Evolutionary conservation across 1,140 invertebrate species (phyloP).

Genomic region (Drosophila ohnishii): DNA sequence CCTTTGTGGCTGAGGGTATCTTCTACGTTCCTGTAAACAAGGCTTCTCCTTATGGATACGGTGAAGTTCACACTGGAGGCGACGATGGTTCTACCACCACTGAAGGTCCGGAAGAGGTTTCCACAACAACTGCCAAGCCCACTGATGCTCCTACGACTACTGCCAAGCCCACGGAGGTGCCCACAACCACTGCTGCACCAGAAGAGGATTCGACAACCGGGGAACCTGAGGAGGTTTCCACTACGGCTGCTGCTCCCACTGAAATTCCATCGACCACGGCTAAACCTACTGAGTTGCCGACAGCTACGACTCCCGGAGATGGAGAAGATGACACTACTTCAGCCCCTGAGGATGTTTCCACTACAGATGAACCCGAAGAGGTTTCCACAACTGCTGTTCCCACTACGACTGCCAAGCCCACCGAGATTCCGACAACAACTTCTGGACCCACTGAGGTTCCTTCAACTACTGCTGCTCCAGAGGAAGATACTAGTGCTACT

Average conservation of each 20-base stretch:
- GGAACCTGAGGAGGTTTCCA: background rate
- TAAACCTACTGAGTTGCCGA: background rate
- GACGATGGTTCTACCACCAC: background rate
- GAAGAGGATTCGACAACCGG: background rate
- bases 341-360: background rate
- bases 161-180: background rate
- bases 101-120: background rate
- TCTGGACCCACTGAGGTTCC: background rate
- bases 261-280: conserved; percentile 4
- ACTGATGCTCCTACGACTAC: conserved; percentile 4
- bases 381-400: background rate
- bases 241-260: background rate
- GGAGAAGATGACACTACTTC: background rate
- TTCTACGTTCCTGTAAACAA: conserved; percentile 66
- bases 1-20: conserved; percentile 40
- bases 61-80: conserved; percentile 10
- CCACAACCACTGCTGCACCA: background rate
- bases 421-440: background rate
- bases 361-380: background rate
- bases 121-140: background rate
- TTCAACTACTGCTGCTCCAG: background rate
- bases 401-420: background rate
- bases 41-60: conserved; percentile 50
- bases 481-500: background rate
- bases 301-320: background rate